These are phyloP conservation scores for Percopsis omiscomaycus DNA, from an alignment of 2,797 vertebrate genomes.

Conservation along the genomic window DNA sequence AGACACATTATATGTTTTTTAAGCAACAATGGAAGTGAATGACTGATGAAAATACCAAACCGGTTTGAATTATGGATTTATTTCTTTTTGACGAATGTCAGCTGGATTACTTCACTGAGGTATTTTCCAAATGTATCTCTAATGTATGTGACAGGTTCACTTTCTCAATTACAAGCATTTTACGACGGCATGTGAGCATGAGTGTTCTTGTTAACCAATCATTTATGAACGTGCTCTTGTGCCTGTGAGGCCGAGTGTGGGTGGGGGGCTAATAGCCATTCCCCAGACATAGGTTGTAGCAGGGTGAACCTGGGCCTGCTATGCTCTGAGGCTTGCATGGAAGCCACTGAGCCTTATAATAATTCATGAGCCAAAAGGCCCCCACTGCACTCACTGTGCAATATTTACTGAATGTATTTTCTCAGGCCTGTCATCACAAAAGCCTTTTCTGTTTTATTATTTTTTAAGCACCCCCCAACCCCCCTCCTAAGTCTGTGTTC, in stretches of 20 bases:
- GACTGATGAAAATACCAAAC: too few relatives aligned
- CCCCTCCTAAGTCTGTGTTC: too few relatives aligned
- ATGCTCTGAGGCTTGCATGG: constrained; percentile 54
- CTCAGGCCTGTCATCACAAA: constrained; percentile 44
- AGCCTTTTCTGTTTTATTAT: constrained; percentile 16
- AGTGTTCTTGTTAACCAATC: constrained; percentile 10
- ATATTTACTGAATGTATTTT: constrained; percentile 73
- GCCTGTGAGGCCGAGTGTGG: constrained; percentile 37
- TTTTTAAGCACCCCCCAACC: too few relatives aligned
- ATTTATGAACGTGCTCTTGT: constrained; percentile 23
- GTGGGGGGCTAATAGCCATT: constrained; percentile 56
- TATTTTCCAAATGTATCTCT: too few relatives aligned
- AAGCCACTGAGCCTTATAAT: constrained; percentile 69
- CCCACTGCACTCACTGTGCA: constrained; percentile 64
- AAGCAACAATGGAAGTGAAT: too few relatives aligned
- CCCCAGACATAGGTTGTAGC: constrained; percentile 62
- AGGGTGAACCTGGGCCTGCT: constrained; percentile 54
- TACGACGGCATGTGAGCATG: not conserved
- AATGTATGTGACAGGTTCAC: too few relatives aligned
- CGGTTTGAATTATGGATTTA: too few relatives aligned
- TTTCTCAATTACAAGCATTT: not conserved
- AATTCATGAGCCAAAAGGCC: constrained; percentile 73
- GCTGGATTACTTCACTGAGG: too few relatives aligned
- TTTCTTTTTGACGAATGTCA: too few relatives aligned
- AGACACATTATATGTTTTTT: too few relatives aligned